Percentiles rank a stretch among this genome's conserved stretches.
phyloP scores from a whole-genome alignment of 2,888 invertebrate genomes.

The Pollenia griseotomentosa region DNA sequence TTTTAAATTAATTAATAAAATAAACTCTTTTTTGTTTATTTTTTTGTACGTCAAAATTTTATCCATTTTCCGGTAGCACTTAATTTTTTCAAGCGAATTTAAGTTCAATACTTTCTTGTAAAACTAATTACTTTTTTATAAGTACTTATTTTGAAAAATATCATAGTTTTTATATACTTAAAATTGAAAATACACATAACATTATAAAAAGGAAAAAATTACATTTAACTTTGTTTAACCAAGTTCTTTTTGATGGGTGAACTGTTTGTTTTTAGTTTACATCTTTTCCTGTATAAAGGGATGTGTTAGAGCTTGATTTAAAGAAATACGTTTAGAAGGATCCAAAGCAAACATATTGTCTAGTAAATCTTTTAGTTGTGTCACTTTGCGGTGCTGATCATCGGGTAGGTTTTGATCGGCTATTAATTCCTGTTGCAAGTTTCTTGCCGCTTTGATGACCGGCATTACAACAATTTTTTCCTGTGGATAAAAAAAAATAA shows the following conservation, averaged over 20 bases:
- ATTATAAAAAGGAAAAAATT: conserved; percentile 66
- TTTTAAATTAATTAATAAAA: no score
- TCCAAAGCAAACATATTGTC: conserved; percentile 97
- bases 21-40: background rate
- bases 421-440: conserved; percentile 94
- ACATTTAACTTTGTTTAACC: conserved; percentile 69
- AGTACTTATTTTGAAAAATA: conserved; percentile 39
- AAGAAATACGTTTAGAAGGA: conserved; percentile 95
- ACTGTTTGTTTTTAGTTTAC: conserved; percentile 79
- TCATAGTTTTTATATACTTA: conserved; percentile 30
- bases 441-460: conserved; percentile 93
- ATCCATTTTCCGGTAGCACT: background rate
- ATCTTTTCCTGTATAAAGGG: conserved; percentile 98
- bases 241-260: conserved; percentile 34
- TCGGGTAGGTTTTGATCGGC: conserved; percentile 94
- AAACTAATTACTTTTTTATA: conserved; percentile 23
- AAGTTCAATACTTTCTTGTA: conserved; percentile 21
- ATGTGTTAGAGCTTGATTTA: conserved; percentile 96
- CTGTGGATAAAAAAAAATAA: conserved; percentile 81
- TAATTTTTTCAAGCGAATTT: conserved; percentile 1
- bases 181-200: conserved; percentile 41
- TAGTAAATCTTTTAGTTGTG: conserved; percentile 95
- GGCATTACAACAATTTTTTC: conserved; percentile 98
- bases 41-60: conserved; percentile 22
- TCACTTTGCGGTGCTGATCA: conserved; percentile 95